These are phyloP conservation scores for Calephelis nemesis DNA, from an alignment of 1,140 invertebrate genomes.

Conservation along the genomic window DNA sequence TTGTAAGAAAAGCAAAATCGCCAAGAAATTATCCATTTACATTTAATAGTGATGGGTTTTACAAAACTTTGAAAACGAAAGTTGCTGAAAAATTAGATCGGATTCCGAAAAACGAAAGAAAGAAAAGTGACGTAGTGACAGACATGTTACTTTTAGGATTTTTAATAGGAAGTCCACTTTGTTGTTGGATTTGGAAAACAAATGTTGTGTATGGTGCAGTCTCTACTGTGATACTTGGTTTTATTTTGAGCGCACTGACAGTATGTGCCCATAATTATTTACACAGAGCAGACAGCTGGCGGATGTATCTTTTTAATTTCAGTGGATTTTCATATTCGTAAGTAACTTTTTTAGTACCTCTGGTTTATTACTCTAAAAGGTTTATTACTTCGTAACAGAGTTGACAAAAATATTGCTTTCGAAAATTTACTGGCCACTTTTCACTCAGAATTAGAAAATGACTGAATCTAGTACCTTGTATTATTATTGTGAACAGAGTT, in stretches of 20 bases:
- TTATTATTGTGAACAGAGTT: too few relatives aligned
- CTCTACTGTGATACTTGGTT: slow-evolving; percentile 56
- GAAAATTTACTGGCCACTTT: too few relatives aligned
- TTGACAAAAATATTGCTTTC: too few relatives aligned
- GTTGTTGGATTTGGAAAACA: slow-evolving; percentile 71
- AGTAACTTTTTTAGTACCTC: slow-evolving; percentile 23
- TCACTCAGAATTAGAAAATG: too few relatives aligned
- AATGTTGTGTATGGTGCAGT: slow-evolving; percentile 46
- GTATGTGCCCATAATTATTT: slow-evolving; percentile 90
- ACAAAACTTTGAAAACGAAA: slow-evolving; percentile 82
- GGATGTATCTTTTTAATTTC: slow-evolving; percentile 90
- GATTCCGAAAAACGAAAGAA: slow-evolving; percentile 49
- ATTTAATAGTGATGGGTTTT: slow-evolving; percentile 86
- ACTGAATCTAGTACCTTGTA: too few relatives aligned
- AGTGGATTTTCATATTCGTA: slow-evolving; percentile 82
- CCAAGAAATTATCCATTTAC: slow-evolving; percentile 84
- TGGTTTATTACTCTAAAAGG: too few relatives aligned
- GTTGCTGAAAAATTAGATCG: slow-evolving; percentile 76
- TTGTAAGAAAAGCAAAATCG: slow-evolving; percentile 76
- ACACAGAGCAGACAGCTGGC: slow-evolving; percentile 88
- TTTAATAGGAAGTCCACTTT: slow-evolving; percentile 75
- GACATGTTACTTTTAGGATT: slow-evolving; percentile 79
- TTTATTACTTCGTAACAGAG: too few relatives aligned
- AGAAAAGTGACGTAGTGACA: slow-evolving; percentile 75
- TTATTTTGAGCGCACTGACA: slow-evolving; percentile 80